Percentiles rank a stretch among this genome's conserved stretches.
These are phyloP conservation scores for Catharus fuscescens DNA, from an alignment of 2,113 vertebrate genomes.

Conservation along the genomic window DNA sequence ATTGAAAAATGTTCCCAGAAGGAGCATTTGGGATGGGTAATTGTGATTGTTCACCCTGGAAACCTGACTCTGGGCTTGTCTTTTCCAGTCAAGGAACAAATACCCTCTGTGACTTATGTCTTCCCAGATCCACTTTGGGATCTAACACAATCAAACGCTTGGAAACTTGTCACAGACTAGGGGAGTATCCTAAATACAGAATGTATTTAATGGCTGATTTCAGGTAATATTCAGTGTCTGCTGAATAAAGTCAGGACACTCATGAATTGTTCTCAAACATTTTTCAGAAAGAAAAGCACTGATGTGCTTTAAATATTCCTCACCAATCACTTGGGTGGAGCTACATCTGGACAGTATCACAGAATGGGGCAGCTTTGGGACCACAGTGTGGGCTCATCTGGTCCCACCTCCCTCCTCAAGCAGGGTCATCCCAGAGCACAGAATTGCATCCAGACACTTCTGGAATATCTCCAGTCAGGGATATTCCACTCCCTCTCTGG, in stretches of 20 bases:
- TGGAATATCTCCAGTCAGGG: background rate
- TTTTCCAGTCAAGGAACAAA: background rate
- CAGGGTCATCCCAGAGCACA: background rate
- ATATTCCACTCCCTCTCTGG: background rate
- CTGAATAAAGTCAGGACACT: background rate
- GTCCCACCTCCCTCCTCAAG: background rate
- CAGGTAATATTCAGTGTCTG: background rate
- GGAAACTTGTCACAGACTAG: background rate
- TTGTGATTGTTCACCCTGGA: background rate
- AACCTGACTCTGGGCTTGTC: background rate
- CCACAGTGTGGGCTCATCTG: background rate
- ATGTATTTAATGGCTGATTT: background rate
- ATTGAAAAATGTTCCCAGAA: slow-evolving; percentile 22
- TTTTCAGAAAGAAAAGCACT: background rate
- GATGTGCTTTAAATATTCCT: background rate
- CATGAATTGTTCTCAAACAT: background rate
- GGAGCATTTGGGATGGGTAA: background rate
- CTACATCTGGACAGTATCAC: background rate
- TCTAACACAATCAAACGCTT: background rate
- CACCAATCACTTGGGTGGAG: background rate
- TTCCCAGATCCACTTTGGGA: background rate
- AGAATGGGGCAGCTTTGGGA: background rate
- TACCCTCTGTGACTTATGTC: background rate
- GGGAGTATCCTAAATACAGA: background rate
- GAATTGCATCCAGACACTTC: background rate